phyloP scores from a whole-genome alignment of 2,797 vertebrate genomes.

The Melopsittacus undulatus region DNA sequence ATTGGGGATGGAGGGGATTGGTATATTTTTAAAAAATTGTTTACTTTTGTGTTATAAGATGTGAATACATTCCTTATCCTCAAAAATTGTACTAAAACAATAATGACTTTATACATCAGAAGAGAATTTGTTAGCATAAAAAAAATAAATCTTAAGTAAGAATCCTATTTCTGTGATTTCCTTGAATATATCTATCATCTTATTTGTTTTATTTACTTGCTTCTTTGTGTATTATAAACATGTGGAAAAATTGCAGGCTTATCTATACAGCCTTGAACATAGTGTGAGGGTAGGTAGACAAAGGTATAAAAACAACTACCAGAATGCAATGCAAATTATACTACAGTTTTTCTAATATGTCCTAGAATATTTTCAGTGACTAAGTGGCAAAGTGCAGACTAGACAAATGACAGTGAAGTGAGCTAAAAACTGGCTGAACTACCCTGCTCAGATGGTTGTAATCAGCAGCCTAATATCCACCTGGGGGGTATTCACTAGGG shows the following conservation, averaged over 20 bases:
- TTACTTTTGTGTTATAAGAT: not conserved
- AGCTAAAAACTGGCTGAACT: not conserved
- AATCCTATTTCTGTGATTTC: not conserved
- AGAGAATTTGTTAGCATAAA: not conserved
- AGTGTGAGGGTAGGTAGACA: not conserved
- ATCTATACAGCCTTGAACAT: not conserved
- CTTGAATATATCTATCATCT: not conserved
- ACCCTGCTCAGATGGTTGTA: not conserved
- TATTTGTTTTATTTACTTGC: not conserved
- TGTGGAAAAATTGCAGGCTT: not conserved
- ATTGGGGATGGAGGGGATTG: fast-evolving
- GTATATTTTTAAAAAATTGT: not conserved
- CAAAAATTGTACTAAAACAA: not conserved
- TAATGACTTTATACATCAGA: not conserved
- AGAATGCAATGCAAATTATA: not conserved
- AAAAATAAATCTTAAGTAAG: not conserved
- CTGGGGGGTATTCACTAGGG: not conserved
- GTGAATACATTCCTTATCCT: not conserved
- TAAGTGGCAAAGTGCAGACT: not conserved
- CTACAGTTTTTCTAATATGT: not conserved
- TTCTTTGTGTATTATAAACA: not conserved
- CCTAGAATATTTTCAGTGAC: not conserved
- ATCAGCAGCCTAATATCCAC: not conserved
- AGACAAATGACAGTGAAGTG: not conserved
- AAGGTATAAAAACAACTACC: not conserved